Conservation (phyloP, 2,888 invertebrate species). For the Callyntrura sp. region DNA sequence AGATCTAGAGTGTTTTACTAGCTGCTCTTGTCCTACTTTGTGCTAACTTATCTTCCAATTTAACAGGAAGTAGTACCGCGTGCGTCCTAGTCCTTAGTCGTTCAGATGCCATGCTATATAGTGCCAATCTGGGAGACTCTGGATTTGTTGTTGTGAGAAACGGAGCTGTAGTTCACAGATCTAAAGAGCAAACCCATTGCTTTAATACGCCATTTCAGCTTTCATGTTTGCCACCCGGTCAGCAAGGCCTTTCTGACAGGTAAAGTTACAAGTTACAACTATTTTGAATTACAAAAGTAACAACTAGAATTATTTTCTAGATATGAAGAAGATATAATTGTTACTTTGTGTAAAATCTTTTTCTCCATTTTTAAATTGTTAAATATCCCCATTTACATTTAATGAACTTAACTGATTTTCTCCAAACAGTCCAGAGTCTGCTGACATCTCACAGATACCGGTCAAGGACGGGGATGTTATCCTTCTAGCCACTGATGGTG, state of each 20-base stretch:
- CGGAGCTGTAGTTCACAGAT: constrained; percentile 95
- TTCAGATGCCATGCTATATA: constrained; percentile 95
- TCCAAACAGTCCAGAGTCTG: constrained; percentile 92
- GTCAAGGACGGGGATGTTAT: constrained; percentile 98
- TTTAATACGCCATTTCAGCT: constrained; percentile 99
- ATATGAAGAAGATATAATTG: no score
- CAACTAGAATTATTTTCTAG: no score
- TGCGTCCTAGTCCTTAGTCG: constrained; percentile 97
- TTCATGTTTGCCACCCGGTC: constrained; percentile 96
- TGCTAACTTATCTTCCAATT: no score
- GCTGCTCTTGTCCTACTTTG: no score
- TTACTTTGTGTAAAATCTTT: no score
- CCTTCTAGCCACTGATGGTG: constrained; percentile 98
- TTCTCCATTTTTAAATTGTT: no score
- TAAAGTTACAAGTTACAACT: no score
- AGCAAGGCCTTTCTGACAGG: constrained; percentile 96
- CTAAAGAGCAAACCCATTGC: constrained; percentile 99
- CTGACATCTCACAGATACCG: constrained; percentile 94
- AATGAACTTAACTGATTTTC: neutral
- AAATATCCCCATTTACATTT: no score
- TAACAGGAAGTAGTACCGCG: constrained; percentile 97
- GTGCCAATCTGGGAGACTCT: constrained; percentile 99
- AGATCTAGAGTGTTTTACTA: no score
- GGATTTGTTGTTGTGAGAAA: constrained; percentile 97
- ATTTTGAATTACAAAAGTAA: no score